Evolutionary conservation across 1,140 invertebrate species (phyloP).

Genomic region (Eupristina koningsbergeri): DNA sequence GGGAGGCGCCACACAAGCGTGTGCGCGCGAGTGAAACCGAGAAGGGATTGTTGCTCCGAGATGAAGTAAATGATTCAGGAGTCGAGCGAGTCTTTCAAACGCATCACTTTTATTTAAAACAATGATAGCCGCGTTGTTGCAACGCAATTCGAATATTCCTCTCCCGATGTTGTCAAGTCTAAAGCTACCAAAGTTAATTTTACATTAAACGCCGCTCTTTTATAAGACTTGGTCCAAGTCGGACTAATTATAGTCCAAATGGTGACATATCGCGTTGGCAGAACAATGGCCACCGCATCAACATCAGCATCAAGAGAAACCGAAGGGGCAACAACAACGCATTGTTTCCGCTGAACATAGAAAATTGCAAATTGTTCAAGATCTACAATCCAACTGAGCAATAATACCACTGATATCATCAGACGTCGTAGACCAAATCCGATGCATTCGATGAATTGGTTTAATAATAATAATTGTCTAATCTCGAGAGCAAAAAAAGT

Average conservation of each 20-base stretch:
- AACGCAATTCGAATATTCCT: not conserved
- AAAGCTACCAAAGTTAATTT: not conserved
- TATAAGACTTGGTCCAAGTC: not conserved
- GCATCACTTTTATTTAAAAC: not conserved
- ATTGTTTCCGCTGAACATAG: not conserved
- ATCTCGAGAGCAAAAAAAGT: too few relatives aligned
- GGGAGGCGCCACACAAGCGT: not conserved
- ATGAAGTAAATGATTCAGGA: constrained; percentile 2
- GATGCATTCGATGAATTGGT: not conserved
- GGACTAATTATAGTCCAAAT: not conserved
- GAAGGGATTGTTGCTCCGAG: constrained; percentile 2
- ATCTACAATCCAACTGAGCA: not conserved
- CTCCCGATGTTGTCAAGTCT: not conserved
- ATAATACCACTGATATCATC: not conserved
- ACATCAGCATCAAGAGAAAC: too few relatives aligned
- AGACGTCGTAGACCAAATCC: not conserved
- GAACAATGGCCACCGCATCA: not conserved
- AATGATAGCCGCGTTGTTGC: not conserved
- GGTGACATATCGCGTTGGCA: not conserved
- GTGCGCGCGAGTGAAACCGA: not conserved
- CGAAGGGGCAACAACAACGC: too few relatives aligned
- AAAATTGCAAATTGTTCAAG: not conserved
- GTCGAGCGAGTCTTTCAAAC: not conserved
- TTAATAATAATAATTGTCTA: too few relatives aligned
- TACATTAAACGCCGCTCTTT: not conserved